phyloP scores from a whole-genome alignment of 2,797 vertebrate species.

The Nasua narica region DNA sequence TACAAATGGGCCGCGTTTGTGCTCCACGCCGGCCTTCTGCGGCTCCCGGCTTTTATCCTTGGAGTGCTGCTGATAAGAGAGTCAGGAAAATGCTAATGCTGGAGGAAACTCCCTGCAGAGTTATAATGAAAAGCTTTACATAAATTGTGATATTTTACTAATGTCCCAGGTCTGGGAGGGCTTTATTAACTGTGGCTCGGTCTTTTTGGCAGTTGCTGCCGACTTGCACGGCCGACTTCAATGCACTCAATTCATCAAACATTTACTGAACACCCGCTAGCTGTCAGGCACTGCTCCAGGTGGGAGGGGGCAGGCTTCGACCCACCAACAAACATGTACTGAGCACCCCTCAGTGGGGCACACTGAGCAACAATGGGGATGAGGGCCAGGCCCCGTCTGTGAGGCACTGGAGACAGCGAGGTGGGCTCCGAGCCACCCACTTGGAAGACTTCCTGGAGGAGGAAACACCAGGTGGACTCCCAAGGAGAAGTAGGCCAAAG shows the following conservation, averaged over 20 bases:
- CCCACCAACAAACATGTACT: neutral
- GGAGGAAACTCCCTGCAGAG: conserved; percentile 75
- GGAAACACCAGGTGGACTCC: neutral
- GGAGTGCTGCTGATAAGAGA: conserved; percentile 76
- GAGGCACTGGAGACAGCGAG: neutral
- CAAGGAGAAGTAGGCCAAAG: neutral
- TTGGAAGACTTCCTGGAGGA: neutral
- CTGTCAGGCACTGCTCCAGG: neutral
- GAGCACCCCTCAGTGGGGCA: neutral
- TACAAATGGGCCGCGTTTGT: neutral
- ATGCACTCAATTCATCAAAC: conserved; percentile 10
- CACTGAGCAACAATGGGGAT: accelerated
- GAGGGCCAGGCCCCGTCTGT: neutral
- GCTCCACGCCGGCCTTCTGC: neutral
- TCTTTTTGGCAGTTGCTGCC: neutral
- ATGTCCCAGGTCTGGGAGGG: conserved; percentile 20
- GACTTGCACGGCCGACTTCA: neutral
- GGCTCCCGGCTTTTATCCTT: conserved; percentile 74
- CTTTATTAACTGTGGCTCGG: conserved; percentile 30
- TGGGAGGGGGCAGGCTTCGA: neutral
- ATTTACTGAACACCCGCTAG: neutral
- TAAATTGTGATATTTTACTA: conserved; percentile 72
- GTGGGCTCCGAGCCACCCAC: accelerated
- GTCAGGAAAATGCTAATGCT: conserved; percentile 76
- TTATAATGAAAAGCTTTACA: conserved; percentile 75